Percentiles rank a stretch among this genome's conserved stretches.
Evolutionary conservation across 2,113 vertebrate genomes (phyloP).

Genomic region (Nesogale talazaci): DNA sequence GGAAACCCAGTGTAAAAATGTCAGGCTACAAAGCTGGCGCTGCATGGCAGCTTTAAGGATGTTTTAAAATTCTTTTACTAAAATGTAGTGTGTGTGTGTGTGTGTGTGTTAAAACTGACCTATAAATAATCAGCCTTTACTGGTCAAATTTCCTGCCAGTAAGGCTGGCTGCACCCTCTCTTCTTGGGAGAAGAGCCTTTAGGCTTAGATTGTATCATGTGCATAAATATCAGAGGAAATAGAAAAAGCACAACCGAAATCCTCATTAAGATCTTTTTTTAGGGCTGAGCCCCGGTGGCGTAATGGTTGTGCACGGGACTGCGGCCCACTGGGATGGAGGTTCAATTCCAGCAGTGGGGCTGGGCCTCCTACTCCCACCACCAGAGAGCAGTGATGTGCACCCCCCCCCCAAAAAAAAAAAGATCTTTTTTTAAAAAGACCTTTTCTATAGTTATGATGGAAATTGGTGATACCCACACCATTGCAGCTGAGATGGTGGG

Average conservation of each 20-base stretch:
- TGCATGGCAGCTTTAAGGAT: neutral
- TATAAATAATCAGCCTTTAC: constrained; percentile 55
- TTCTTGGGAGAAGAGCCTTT: constrained; percentile 23
- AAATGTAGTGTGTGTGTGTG: neutral
- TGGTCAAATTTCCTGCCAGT: constrained; percentile 61
- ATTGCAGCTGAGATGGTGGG: constrained; percentile 40
- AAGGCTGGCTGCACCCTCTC: constrained; percentile 32
- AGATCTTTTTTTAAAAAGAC: constrained; percentile 10
- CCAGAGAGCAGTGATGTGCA: no score
- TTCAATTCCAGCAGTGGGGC: no score
- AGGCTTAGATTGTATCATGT: constrained; percentile 54
- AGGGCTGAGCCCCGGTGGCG: no score
- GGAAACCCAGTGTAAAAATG: constrained; percentile 29
- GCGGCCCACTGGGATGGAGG: no score
- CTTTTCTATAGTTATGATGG: constrained; percentile 64
- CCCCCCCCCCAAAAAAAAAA: no score
- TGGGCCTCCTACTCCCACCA: no score
- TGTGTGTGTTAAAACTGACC: neutral
- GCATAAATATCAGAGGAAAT: constrained; percentile 39
- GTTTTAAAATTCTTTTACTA: constrained; percentile 72
- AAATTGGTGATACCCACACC: constrained; percentile 16
- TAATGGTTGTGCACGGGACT: no score
- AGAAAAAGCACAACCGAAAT: constrained; percentile 6
- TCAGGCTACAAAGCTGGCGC: constrained; percentile 33
- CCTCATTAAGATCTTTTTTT: neutral